Evolutionary conservation across 2,797 vertebrate species (phyloP), one percentile per base, ranked within the genome.

Genomic region (Danionella dracula): DNA sequence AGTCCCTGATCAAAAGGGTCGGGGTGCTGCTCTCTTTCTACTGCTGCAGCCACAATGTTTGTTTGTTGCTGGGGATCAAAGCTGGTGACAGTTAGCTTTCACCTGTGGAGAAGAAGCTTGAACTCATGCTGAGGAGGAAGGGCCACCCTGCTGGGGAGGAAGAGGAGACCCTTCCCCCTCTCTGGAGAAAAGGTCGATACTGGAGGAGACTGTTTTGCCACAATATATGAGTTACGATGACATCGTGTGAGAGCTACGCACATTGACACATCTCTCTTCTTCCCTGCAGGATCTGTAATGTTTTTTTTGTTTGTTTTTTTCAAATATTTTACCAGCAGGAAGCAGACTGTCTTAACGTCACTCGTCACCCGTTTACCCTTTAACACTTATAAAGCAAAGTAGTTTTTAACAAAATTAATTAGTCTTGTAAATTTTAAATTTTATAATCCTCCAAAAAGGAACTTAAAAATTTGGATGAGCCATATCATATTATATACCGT

Each of bases 61-160:
- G 80, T 74, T 80, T 77, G 70, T 82, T 83, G 77, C 78, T 65
- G 76, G 86, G 87, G 89, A 91, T 92, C 90, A 92, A 92, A 92
- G 90, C 84, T 79, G 80, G 79, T 85, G 82, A 86, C 85, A 86
- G 89, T 91, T 90, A 89, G 89, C 87, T 89, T 91, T 90, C 76
- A 71, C 88, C 89, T 90, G 87, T 72, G 71, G 88, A 88, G 87
- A 70, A 19, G 20, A 85, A 76, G 68, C 85, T 86, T 85, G 85
- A 83, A 78, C 82, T 88, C 83, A 86, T 76, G 80, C 79, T 78
- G 73, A n/a, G 83, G 80, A 81, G 85, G 79, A 81, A 38, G 61
- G 74, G 81, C 73, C 60, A 85, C 81, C 87, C 88, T 85, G 85
- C 87, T 87, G 88, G 72, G 80, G 66, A 83, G 83, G 85, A 86